Evolutionary conservation across 2,113 vertebrate genomes (phyloP).

Genomic region (Hassar affinis): DNA sequence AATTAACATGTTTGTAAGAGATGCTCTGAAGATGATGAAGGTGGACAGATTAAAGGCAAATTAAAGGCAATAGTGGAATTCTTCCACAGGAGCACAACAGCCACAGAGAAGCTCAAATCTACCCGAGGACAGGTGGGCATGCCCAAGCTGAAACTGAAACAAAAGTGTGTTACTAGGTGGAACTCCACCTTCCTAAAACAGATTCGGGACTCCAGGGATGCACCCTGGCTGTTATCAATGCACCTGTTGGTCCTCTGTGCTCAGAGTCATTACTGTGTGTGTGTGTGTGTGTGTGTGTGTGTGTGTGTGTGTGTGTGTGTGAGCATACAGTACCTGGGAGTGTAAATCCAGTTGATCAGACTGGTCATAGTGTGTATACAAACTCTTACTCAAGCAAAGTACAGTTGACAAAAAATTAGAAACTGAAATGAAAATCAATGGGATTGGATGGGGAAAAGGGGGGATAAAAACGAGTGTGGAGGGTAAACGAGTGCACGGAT

Average conservation of each 20-base stretch:
- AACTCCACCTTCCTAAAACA: constrained; percentile 36
- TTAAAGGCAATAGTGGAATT: constrained; percentile 35
- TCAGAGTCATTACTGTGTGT: constrained; percentile 50
- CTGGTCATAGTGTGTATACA: no score
- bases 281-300: no score
- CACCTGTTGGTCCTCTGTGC: constrained; percentile 35
- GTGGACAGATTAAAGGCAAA: constrained; percentile 30
- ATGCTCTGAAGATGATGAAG: constrained; percentile 30
- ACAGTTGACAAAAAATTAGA: no score
- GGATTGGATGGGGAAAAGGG: no score
- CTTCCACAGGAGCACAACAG: constrained; percentile 37
- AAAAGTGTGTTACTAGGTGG: constrained; percentile 43
- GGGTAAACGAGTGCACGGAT: no score
- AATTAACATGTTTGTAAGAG: constrained; percentile 32
- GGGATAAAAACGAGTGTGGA: no score
- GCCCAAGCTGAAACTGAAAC: constrained; percentile 35
- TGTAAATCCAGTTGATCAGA: no score
- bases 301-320: no score
- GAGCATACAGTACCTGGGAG: no score
- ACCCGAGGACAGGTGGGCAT: constrained; percentile 36
- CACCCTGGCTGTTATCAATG: constrained; percentile 45
- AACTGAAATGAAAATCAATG: no score
- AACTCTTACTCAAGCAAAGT: no score
- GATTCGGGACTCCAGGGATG: constrained; percentile 36
- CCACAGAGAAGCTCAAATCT: constrained; percentile 42